phyloP scores from a whole-genome alignment of 2,888 invertebrate species.

The Troides oblongomaculatus region DNA sequence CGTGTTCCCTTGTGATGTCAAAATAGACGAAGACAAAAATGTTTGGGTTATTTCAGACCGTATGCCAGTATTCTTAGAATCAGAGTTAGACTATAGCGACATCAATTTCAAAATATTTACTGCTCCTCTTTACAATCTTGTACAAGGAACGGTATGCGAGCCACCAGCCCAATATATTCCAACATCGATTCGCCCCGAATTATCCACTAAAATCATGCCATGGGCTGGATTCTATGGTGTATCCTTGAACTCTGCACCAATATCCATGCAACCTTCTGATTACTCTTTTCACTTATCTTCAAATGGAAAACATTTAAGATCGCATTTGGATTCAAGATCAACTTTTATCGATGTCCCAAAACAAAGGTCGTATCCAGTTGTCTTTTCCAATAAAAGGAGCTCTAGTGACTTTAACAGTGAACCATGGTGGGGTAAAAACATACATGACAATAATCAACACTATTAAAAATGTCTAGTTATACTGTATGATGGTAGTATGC shows the following conservation, averaged over 20 bases:
- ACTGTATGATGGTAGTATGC: constrained; percentile 39
- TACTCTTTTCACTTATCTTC: background rate
- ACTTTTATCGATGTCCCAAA: constrained; percentile 46
- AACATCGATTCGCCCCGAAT: constrained; percentile 14
- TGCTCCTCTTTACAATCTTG: constrained; percentile 82
- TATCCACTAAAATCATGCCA: constrained; percentile 20
- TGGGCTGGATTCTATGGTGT: constrained; percentile 28
- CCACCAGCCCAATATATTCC: constrained; percentile 30
- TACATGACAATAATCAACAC: constrained; percentile 39
- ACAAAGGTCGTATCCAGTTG: constrained; percentile 37
- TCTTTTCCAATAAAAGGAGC: constrained; percentile 19
- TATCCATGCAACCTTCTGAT: constrained; percentile 5
- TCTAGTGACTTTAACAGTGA: constrained; percentile 30
- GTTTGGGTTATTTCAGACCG: constrained; percentile 91
- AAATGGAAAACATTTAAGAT: background rate
- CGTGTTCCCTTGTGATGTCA: constrained; percentile 89
- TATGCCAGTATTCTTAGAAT: constrained; percentile 88
- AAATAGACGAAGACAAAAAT: constrained; percentile 85
- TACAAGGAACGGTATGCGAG: constrained; percentile 88
- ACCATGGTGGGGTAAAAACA: constrained; percentile 49
- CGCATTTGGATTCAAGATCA: constrained; percentile 38
- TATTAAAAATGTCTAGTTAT: constrained; percentile 15
- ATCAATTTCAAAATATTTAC: constrained; percentile 88
- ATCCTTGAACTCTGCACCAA: constrained; percentile 5
- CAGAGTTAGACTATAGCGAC: constrained; percentile 85